Conservation (phyloP, 64 coral and sea anemone species). For the Pachyseris speciosa region DNA sequence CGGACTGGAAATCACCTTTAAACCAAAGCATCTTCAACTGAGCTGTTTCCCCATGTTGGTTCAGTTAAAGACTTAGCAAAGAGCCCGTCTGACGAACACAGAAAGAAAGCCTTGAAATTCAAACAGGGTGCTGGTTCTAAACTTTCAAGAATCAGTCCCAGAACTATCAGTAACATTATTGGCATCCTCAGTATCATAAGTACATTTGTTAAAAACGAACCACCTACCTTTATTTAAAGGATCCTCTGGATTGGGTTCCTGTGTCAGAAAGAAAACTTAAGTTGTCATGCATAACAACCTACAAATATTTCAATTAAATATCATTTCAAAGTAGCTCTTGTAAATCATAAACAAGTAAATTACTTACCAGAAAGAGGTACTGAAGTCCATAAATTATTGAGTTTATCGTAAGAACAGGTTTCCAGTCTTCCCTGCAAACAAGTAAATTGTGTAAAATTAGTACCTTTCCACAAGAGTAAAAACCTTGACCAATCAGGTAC, state of each 20-base stretch:
- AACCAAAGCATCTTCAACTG: too few relatives aligned
- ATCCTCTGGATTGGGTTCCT: constrained; percentile 99
- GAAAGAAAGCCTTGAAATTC: too few relatives aligned
- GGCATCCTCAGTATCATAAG: too few relatives aligned
- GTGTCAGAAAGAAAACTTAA: not conserved
- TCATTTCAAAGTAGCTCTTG: not conserved
- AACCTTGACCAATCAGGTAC: too few relatives aligned
- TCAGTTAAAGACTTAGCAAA: too few relatives aligned
- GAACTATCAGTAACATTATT: too few relatives aligned
- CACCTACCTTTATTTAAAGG: constrained; percentile 93
- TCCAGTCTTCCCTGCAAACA: constrained; percentile 92
- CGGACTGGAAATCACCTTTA: too few relatives aligned
- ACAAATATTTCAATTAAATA: not conserved
- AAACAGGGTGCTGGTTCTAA: too few relatives aligned
- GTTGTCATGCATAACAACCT: not conserved
- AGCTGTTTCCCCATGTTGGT: too few relatives aligned
- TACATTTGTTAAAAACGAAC: not conserved
- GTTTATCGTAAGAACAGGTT: constrained; percentile 98
- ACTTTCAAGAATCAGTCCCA: too few relatives aligned
- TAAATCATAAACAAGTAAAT: not conserved
- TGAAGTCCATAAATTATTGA: constrained; percentile 99
- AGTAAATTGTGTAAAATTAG: not conserved
- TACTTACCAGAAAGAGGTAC: constrained; percentile 93
- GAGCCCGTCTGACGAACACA: too few relatives aligned
- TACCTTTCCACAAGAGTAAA: not conserved